A percentile compares a stretch with the other conserved stretches of the same genome.
Conservation (phyloP, 1,140 invertebrate genomes). For the Zaprionus gabonicus region DNA sequence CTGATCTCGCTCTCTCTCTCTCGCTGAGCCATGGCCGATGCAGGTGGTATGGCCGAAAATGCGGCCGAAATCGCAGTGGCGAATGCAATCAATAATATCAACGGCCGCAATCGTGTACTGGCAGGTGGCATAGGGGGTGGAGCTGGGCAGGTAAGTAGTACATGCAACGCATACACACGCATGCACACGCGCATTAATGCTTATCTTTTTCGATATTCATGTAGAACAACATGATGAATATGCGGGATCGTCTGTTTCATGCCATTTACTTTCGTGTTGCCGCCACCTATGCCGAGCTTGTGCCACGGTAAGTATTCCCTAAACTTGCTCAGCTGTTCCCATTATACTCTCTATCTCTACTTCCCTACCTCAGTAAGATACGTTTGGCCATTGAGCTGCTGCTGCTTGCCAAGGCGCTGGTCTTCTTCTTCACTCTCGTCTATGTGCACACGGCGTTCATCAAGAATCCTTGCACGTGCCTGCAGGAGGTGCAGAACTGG, state of each 20-base stretch:
- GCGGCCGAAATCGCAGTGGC: conserved; percentile 68
- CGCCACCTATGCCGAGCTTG: conserved; percentile 94
- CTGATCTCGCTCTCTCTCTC: conserved; percentile 17
- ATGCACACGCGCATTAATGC: conserved; percentile 23
- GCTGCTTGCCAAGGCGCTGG: conserved; percentile 94
- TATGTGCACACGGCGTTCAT: conserved; percentile 98
- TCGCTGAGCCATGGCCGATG: conserved; percentile 38
- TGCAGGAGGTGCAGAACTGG: conserved; percentile 96
- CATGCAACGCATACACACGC: conserved; percentile 12
- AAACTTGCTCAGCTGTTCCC: neutral
- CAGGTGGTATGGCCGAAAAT: conserved; percentile 40
- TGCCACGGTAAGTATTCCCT: conserved; percentile 87
- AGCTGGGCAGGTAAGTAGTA: conserved; percentile 57
- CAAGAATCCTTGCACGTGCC: conserved; percentile 95
- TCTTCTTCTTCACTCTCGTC: conserved; percentile 95
- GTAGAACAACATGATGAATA: conserved; percentile 92
- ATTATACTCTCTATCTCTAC: neutral
- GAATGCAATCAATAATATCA: conserved; percentile 77
- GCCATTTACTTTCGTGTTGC: conserved; percentile 96
- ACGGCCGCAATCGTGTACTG: conserved; percentile 62
- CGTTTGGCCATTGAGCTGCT: conserved; percentile 96
- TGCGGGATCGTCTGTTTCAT: conserved; percentile 97
- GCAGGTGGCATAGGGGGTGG: conserved; percentile 34
- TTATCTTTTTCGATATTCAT: conserved; percentile 21
- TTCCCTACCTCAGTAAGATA: conserved; percentile 86